A percentile compares a stretch with the other conserved stretches of the same genome.
Evolutionary conservation across 1,140 invertebrate species (phyloP).

Genomic region (Nebria ingens): DNA sequence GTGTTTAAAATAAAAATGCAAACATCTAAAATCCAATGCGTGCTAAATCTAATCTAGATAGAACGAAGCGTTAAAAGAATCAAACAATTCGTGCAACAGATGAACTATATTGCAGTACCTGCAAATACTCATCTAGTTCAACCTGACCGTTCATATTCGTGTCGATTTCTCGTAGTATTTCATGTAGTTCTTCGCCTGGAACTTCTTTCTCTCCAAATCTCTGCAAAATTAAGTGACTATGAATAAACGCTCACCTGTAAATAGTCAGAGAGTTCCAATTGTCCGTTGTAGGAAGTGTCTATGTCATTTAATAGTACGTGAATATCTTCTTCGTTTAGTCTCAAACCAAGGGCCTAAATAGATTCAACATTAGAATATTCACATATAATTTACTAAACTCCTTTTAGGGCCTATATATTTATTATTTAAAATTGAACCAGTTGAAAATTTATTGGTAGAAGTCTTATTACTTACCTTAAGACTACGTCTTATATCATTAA

Average conservation of each 20-base stretch:
- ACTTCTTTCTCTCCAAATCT: constrained; percentile 81
- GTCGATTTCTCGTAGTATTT: constrained; percentile 96
- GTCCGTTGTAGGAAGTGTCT: constrained; percentile 54
- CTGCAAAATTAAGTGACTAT: constrained; percentile 45
- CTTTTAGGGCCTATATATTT: too few relatives aligned
- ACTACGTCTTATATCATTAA: constrained; percentile 90
- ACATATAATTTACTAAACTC: too few relatives aligned
- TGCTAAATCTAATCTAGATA: too few relatives aligned
- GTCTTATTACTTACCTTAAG: constrained; percentile 63
- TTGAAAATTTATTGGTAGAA: too few relatives aligned
- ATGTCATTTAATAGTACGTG: constrained; percentile 55
- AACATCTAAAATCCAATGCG: too few relatives aligned
- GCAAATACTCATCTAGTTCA: constrained; percentile 96
- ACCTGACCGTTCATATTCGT: constrained; percentile 99
- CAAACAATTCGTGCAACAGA: constrained; percentile 15
- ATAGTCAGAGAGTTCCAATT: constrained; percentile 60
- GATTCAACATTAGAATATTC: too few relatives aligned
- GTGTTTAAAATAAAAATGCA: too few relatives aligned
- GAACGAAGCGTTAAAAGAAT: constrained; percentile 4
- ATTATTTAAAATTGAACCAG: too few relatives aligned
- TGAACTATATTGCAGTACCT: constrained; percentile 52
- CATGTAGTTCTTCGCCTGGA: constrained; percentile 90
- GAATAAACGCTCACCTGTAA: constrained; percentile 50
- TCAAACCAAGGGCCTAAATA: constrained; percentile 49
- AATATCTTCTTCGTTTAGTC: constrained; percentile 50